Evolutionary conservation across 2,797 vertebrate species (phyloP), one percentile per base, ranked within the genome.

Genomic region (Acipenser transmontanus): DNA sequence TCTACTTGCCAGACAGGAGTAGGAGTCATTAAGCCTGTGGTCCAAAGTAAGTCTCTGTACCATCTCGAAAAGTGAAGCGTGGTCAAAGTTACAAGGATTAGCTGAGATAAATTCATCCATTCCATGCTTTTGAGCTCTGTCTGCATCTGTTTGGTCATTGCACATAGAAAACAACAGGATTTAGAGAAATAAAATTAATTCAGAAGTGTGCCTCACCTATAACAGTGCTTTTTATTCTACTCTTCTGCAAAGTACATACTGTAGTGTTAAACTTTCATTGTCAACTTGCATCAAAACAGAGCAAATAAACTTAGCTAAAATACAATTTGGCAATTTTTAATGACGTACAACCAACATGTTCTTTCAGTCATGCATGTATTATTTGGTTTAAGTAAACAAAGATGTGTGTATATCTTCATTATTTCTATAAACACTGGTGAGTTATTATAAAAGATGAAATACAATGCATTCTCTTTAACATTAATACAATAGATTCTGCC

Each of bases 71-170:
- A 99, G 91, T 54, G 93, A 93, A 83, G 93, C 86, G 70, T 99
- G 97, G 91, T 99, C 92, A 80, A 98, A 99, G 89, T 92, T 98
- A 88, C 96, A 99, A 73, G 96, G 97, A 84, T 99, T 98, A 76
- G 96, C 95, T 68, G 97, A 99, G 85, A 99, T 99, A 85, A 99
- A 99, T 89, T 99, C 97, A 75, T 99, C 97, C 97, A 99, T 99
- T 82, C 97, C 97, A 71, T 99, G 97, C 76, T 99, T 99, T 90
- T 99, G 97, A 73, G 97, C 97, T 84, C 97, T 94, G 87, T 99
- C 97, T 83, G 96, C 97, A 83, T 99, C 97, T 99, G 91, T 84
- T 87, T 89, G 82, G 88, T 91, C 95, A 91, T 88, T 66, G 89
- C 87, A 88, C 89, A 84, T 88, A 90, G 85, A 91, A 86, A 92